These are phyloP conservation scores for Myiozetetes cayanensis DNA, from an alignment of 2,113 vertebrate species.

Conservation along the genomic window DNA sequence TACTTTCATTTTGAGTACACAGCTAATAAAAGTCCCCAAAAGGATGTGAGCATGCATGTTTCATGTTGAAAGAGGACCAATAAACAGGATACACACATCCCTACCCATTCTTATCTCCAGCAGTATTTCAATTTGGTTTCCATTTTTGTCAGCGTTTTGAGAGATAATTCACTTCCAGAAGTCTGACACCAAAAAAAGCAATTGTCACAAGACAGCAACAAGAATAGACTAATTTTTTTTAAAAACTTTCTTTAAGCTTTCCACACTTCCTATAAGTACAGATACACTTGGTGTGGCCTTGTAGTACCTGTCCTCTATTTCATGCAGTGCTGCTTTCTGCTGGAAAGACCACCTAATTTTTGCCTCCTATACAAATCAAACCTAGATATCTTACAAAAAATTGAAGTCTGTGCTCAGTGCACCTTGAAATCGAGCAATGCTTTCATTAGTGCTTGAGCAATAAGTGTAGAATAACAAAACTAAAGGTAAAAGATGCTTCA, in stretches of 20 bases:
- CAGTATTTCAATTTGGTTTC: conserved; percentile 28
- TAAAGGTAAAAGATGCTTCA: background rate
- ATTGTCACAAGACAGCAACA: background rate
- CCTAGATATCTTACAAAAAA: background rate
- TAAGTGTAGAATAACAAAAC: background rate
- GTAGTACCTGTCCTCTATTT: background rate
- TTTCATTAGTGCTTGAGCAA: background rate
- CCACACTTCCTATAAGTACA: background rate
- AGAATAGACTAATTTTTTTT: background rate
- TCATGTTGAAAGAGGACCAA: background rate
- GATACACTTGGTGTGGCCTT: background rate
- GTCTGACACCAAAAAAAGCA: background rate
- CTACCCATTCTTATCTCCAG: conserved; percentile 25
- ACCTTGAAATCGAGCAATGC: background rate
- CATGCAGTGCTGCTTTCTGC: background rate
- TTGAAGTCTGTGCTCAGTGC: background rate
- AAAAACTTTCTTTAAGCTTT: background rate
- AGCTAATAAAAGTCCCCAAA: background rate
- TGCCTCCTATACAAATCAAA: background rate
- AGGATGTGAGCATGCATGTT: conserved; percentile 29
- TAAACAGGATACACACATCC: conserved; percentile 29
- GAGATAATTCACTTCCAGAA: background rate
- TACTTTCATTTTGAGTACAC: conserved; percentile 33
- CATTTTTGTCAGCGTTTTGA: conserved; percentile 1
- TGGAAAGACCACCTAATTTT: background rate